Base-by-base conservation (phyloP, 1,140 invertebrate genomes). In the Eubasilissa regina region DNA sequence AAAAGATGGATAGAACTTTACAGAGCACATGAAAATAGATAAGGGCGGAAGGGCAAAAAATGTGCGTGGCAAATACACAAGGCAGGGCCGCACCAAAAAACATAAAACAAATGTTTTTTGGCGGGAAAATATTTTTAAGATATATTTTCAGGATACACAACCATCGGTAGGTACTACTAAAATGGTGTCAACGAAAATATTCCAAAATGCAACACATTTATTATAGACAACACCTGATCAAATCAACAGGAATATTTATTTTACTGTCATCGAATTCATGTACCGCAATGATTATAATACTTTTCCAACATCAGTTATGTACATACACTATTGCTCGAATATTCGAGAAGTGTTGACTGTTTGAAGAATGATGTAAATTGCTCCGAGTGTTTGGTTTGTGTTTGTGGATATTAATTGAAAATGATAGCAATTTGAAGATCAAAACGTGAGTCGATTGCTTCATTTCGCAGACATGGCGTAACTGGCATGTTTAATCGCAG, bases 41-140 rank as follows among this genome's bases (percentile, higher is more conserved):
- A 73, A 73, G 68, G 68, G 68, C 68, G 68, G 68, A 73, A 73
- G 25, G 48, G 68, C 43, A 73, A 55, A 73, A 73, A 73, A 73
- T 55, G 68, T n/a, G 68, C 68, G 17, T 21, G 68, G 68, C 68
- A 73, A 55, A 55, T 25, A 10, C 51, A 11, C 1, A 21, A 13
- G 13, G 55, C 48, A 73, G 68, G 25, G 21, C 17, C 51, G 47
- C 13, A 55, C 25, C 43, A 6, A 45, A 10, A 1, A 3, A 35
- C n/a, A 45, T 15, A 66, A 45, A 43, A 66, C 1, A 64, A 60
- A n/a, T 3, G 19, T 60, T 60, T n/a, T 10, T 15, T 60, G 13
- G 56, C 56, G 12, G 48, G 7, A 1, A 1, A 7, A n/a, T n/a
- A n/a, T n/a, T n/a, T n/a, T n/a, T n/a, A n/a, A n/a, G n/a, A n/a